phyloP scores from a whole-genome alignment of 2,113 vertebrate species.

The Seriola rivoliana region DNA sequence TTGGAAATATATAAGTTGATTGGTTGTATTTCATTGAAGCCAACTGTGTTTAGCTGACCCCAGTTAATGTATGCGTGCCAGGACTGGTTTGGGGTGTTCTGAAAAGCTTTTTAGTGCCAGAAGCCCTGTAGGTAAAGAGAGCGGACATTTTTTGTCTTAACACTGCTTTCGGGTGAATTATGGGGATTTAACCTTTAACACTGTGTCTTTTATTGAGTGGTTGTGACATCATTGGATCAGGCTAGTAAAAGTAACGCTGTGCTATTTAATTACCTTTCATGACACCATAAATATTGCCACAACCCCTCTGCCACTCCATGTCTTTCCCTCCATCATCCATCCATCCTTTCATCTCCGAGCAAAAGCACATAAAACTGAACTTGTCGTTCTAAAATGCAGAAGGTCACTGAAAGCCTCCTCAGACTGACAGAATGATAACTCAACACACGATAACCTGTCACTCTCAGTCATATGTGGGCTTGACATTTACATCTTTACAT shows the following conservation, averaged over 20 bases:
- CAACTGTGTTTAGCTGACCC: constrained; percentile 17
- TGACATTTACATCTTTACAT: constrained; percentile 50
- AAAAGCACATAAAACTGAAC: constrained; percentile 37
- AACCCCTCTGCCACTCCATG: constrained; percentile 4
- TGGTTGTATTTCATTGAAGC: constrained; percentile 32
- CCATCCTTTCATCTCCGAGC: constrained; percentile 11
- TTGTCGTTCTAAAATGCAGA: constrained; percentile 23
- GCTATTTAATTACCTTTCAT: constrained; percentile 62
- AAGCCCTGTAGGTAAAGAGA: background rate
- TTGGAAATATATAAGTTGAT: constrained; percentile 24
- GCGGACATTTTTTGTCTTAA: background rate
- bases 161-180: constrained; percentile 35
- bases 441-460: constrained; percentile 25
- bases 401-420: constrained; percentile 44
- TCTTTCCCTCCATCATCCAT: constrained; percentile 16
- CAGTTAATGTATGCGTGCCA: background rate
- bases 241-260: constrained; percentile 48
- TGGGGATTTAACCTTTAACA: constrained; percentile 33
- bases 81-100: background rate
- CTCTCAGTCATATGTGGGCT: constrained; percentile 21
- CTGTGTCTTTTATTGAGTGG: constrained; percentile 43
- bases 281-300: constrained; percentile 54
- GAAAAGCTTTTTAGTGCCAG: background rate
- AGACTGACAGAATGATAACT: constrained; percentile 39
- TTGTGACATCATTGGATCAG: constrained; percentile 48